Evolutionary conservation across 2,113 vertebrate species (phyloP).

Genomic region (Phaethornis superciliosus): DNA sequence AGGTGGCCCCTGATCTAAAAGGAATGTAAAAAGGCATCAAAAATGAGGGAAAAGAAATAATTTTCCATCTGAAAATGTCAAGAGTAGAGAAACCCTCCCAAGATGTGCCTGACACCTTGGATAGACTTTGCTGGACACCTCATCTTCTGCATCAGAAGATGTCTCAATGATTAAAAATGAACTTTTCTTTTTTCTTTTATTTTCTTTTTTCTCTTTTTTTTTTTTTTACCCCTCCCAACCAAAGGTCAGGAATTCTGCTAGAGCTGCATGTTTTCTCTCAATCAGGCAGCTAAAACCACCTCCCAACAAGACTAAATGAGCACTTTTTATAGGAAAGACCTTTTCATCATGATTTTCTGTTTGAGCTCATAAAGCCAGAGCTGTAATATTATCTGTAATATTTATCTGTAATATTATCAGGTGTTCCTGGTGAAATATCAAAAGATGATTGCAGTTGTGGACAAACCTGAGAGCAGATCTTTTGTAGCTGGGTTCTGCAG

Average conservation of each 20-base stretch:
- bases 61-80: neutral
- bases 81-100: neutral
- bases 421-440: neutral
- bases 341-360: too few relatives aligned
- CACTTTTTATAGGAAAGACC: too few relatives aligned
- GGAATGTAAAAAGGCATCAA: neutral
- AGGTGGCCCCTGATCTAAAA: neutral
- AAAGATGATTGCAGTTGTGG: fast-evolving
- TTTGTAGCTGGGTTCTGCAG: constrained; percentile 63
- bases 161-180: neutral
- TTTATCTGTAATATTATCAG: too few relatives aligned
- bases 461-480: constrained; percentile 89
- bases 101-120: neutral
- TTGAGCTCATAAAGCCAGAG: too few relatives aligned
- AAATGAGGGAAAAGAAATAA: neutral
- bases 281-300: too few relatives aligned
- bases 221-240: neutral
- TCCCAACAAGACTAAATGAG: too few relatives aligned
- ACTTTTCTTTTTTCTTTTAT: too few relatives aligned
- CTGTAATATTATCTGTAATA: too few relatives aligned
- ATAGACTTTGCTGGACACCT: neutral
- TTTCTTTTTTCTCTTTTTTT: neutral
- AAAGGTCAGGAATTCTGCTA: neutral
- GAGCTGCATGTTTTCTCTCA: too few relatives aligned
- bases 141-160: too few relatives aligned